Evolutionary conservation across 2,888 invertebrate species (phyloP).

Genomic region (Phasia obesa): DNA sequence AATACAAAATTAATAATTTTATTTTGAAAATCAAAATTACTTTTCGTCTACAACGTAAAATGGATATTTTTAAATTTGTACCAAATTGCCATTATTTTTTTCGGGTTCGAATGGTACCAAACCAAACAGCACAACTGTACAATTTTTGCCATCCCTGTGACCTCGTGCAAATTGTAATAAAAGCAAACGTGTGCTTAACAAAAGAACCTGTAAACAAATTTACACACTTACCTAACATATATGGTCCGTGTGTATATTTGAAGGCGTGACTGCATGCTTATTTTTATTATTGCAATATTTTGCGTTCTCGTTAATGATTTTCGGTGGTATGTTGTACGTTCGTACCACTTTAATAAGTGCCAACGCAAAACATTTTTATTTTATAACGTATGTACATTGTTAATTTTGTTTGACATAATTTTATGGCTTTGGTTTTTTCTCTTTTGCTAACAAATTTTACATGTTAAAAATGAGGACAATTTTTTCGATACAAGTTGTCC

Average conservation of each 20-base stretch:
- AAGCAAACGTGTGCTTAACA: constrained; percentile 50
- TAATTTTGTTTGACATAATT: constrained; percentile 66
- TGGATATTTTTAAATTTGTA: too few relatives aligned
- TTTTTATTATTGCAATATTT: constrained; percentile 55
- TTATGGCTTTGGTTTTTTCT: constrained; percentile 38
- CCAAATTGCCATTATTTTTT: too few relatives aligned
- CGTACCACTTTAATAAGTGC: constrained; percentile 61
- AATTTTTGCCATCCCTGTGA: too few relatives aligned
- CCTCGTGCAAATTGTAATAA: too few relatives aligned
- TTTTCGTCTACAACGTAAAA: too few relatives aligned
- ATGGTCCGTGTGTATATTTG: background rate
- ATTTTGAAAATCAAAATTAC: too few relatives aligned
- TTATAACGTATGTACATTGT: constrained; percentile 25
- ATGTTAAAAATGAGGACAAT: constrained; percentile 55
- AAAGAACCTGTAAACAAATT: background rate
- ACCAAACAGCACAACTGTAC: too few relatives aligned
- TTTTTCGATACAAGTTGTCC: constrained; percentile 5
- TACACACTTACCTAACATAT: background rate
- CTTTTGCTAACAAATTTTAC: constrained; percentile 53
- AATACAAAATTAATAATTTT: too few relatives aligned
- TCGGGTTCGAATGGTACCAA: too few relatives aligned
- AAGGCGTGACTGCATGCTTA: constrained; percentile 70
- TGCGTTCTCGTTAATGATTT: constrained; percentile 10
- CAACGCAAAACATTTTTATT: constrained; percentile 51
- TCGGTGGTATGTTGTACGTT: constrained; percentile 29